phyloP scores from a whole-genome alignment of 2,888 invertebrate species.

The Nesidiocoris tenuis region DNA sequence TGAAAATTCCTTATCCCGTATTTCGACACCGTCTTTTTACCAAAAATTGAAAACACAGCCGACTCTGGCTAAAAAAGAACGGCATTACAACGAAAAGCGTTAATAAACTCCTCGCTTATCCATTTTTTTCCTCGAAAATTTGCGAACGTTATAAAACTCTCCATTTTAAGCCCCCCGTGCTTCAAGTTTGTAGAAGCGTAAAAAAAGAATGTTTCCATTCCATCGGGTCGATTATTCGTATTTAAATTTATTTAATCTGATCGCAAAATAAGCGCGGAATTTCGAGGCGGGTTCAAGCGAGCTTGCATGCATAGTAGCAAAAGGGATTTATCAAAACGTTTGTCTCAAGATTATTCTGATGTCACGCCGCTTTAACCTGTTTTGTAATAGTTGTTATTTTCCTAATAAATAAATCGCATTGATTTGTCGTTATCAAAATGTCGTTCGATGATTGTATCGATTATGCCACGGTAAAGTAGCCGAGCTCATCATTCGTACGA shows the following conservation, averaged over 20 bases:
- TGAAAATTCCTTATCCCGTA: not conserved
- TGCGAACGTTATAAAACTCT: not conserved
- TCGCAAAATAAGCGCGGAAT: not conserved
- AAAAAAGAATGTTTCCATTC: not conserved
- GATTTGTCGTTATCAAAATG: not conserved
- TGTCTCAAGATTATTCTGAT: not conserved
- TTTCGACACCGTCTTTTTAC: not conserved
- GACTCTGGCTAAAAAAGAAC: not conserved
- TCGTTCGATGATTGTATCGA: not conserved
- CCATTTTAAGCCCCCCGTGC: not conserved
- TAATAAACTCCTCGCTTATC: not conserved
- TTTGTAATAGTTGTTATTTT: not conserved
- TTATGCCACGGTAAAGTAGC: not conserved
- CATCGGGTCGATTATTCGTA: not conserved
- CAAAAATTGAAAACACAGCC: not conserved
- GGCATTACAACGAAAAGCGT: not conserved
- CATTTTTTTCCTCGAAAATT: not conserved
- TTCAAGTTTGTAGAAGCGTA: not conserved
- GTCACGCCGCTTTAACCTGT: not conserved
- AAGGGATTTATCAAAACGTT: not conserved
- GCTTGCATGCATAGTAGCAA: not conserved
- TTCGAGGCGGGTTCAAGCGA: not conserved
- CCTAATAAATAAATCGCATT: not conserved
- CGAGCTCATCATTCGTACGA: not conserved
- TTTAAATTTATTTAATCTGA: too few species aligned